Percentiles rank a stretch among this genome's conserved stretches.
phyloP scores from a whole-genome alignment of 92 coral and sea anemone genomes.

The Siderastrea radians region DNA sequence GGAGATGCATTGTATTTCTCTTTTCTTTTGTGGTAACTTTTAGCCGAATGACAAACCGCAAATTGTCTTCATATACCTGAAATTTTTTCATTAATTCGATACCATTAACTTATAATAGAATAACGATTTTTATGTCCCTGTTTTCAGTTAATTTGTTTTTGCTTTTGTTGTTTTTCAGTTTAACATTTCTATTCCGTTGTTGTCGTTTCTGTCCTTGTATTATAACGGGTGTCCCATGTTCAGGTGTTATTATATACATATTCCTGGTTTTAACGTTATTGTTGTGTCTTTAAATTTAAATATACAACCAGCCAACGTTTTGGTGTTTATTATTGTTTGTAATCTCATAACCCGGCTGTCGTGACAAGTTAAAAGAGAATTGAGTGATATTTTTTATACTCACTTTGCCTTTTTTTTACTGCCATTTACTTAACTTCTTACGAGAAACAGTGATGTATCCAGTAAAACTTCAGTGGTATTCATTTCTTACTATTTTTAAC shows the following conservation, averaged over 20 bases:
- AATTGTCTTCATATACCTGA: not conserved
- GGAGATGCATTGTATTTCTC: not conserved
- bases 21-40: not conserved
- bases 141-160: not conserved
- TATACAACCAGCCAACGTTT: not conserved
- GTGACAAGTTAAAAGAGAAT: not conserved
- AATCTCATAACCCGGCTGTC: not conserved
- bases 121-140: no score
- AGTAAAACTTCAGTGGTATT: no score
- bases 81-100: no score
- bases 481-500: no score
- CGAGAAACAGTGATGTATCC: no score
- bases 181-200: not conserved
- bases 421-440: no score
- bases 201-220: not conserved
- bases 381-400: no score
- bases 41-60: not conserved
- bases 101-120: not conserved
- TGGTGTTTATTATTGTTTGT: not conserved
- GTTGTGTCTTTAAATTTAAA: not conserved
- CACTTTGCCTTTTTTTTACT: no score
- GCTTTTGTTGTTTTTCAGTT: not conserved
- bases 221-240: not conserved
- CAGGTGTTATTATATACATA: not conserved
- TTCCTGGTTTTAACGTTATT: not conserved